Evolutionary conservation across 2,888 invertebrate species (phyloP), one percentile per base, ranked within the genome.

Genomic region (Actias luna): DNA sequence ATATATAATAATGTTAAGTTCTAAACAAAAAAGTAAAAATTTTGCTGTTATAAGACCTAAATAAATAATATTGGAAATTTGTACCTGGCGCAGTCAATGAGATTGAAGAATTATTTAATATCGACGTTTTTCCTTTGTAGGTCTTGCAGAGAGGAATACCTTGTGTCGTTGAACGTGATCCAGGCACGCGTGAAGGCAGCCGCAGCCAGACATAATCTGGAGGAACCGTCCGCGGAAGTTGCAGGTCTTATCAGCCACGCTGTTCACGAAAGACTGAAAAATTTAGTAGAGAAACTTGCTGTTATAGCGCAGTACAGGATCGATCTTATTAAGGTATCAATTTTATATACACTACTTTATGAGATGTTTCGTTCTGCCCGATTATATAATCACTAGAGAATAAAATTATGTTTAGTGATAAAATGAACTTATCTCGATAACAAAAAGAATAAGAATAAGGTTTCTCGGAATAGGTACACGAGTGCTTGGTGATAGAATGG

Each of bases 221-320:
- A 98, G 42, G 98, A 98, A 79, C 96, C 97, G 0, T 94, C 95
- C 67, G 88, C 94, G 39, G 99, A 99, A 76, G 97, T 99, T n/a
- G 95, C 97, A 1, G 96, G 96, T 25, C 93, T 99, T 64, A 94
- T 99, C 76, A 98, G 98, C 60, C 99, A 99, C 88, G 99, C 99
- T 8, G 95, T 97, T 27, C 98, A 99, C 87, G 98, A 99, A 85
- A 94, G 98, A 74, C 94, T 99, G 70, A 97, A 98, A 89, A 97
- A 96, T 85, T 88, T 99, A 71, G 94, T 99, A 59, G 98, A 98
- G 90, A 98, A 98, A 88, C 94, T 99, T 74, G 96, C 98, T 60
- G 95, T 97, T 73, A 96, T 98, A 80, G 97, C 99, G 1, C 99
- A 99, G 87, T 99, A 99, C 92, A 94, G 99, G 80, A 95, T 98